These are phyloP conservation scores for Monopterus albus DNA, from an alignment of 2,113 vertebrate genomes.

Conservation along the genomic window DNA sequence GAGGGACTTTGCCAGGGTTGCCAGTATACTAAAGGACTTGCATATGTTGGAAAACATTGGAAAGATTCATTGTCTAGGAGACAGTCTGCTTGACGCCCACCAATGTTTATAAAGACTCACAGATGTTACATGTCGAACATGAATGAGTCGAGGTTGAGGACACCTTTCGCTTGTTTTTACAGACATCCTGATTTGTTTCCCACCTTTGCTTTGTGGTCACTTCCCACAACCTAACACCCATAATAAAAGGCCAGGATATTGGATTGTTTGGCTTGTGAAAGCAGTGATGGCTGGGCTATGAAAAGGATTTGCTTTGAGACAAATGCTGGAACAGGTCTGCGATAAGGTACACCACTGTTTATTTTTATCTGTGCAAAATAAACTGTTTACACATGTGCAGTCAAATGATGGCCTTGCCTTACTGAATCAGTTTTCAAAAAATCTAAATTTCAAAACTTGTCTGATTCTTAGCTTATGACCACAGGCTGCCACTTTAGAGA, in stretches of 20 bases:
- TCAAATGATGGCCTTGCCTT: slow-evolving; percentile 39
- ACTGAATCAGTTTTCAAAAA: slow-evolving; percentile 20
- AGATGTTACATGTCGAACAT: slow-evolving; percentile 13
- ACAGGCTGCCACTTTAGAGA: slow-evolving; percentile 20
- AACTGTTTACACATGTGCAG: slow-evolving; percentile 1
- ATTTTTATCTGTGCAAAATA: slow-evolving; percentile 20
- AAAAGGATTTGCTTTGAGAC: slow-evolving; percentile 36
- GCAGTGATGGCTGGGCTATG: slow-evolving; percentile 26
- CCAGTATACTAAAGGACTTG: neutral
- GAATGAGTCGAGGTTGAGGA: slow-evolving; percentile 3
- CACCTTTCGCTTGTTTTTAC: slow-evolving; percentile 30
- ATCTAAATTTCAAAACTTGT: too few species aligned
- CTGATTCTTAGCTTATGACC: slow-evolving; percentile 10
- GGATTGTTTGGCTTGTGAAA: slow-evolving; percentile 23
- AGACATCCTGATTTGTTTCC: slow-evolving; percentile 44
- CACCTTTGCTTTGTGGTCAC: slow-evolving; percentile 37
- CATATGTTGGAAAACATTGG: too few species aligned
- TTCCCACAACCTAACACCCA: slow-evolving; percentile 44
- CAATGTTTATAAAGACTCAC: slow-evolving; percentile 8
- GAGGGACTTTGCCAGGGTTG: neutral
- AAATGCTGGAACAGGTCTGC: slow-evolving; percentile 34
- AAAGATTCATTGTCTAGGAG: too few species aligned
- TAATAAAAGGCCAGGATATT: slow-evolving; percentile 45
- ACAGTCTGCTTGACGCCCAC: neutral
- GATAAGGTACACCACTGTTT: slow-evolving; percentile 24